A percentile compares a stretch with the other conserved stretches of the same genome.
These are phyloP conservation scores for Eugnorisma glareosa DNA, from an alignment of 2,888 invertebrate species.

Conservation along the genomic window DNA sequence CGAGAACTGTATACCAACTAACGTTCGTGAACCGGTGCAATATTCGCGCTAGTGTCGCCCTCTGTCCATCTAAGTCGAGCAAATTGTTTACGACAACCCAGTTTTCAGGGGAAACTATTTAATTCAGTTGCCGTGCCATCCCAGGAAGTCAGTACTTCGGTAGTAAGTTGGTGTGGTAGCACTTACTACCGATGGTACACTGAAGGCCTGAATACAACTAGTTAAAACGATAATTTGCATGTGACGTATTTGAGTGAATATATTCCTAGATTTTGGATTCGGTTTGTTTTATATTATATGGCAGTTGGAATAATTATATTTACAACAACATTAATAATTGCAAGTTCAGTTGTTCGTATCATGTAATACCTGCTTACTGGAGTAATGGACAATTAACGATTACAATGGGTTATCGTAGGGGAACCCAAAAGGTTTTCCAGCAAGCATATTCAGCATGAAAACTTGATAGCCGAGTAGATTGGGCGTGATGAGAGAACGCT, in stretches of 20 bases:
- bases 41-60: slow-evolving; percentile 65
- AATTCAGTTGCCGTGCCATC: slow-evolving; percentile 82
- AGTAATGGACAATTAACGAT: neutral
- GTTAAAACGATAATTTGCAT: slow-evolving; percentile 56
- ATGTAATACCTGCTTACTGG: neutral
- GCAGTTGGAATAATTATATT: neutral
- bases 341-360: neutral
- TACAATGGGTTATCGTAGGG: neutral
- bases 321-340: neutral
- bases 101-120: slow-evolving; percentile 85
- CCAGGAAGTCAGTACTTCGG: slow-evolving; percentile 74
- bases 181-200: slow-evolving; percentile 69
- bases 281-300: neutral
- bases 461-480: no score
- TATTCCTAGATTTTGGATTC: slow-evolving; percentile 3
- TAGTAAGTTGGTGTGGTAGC: slow-evolving; percentile 78
- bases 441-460: no score
- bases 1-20: slow-evolving; percentile 50
- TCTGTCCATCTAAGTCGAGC: slow-evolving; percentile 73
- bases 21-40: slow-evolving; percentile 59
- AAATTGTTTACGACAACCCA: slow-evolving; percentile 86
- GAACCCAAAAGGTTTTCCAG: neutral
- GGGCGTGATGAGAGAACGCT: neutral
- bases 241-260: slow-evolving; percentile 35
- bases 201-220: slow-evolving; percentile 52